Base-by-base conservation (phyloP, 2,888 invertebrate species). In the Dione juno region DNA sequence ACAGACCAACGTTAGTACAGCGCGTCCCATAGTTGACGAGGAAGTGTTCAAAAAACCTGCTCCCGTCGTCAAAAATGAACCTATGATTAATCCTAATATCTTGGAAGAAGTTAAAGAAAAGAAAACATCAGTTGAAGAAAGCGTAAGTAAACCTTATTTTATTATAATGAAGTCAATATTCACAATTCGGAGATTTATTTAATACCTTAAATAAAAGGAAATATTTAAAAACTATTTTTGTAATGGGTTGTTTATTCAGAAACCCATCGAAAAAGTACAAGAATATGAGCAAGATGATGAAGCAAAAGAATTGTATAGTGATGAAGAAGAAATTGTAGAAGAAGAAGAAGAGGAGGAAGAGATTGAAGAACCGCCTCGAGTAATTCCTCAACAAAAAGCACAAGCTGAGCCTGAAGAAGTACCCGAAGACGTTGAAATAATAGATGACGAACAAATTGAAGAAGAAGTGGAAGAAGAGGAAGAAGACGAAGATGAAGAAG, bases 401-500 rank as follows among this genome's bases (percentile, higher is more conserved):
- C 87, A 88, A 28, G 82, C 81, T 11, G 88, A 88, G 61, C 75
- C 79, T 1, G 89, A 90, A 21, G 90, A 92, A 65, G 85, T 87
- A 48, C 84, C 84, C 8, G 68, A 90, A 74, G 90, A 92, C 71
- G 92, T 92, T 0, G 93, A 93, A 81, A 90, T 92, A 74, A 90
- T 93, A 45, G 90, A 89, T 48, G 89, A 89, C 13, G 92, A 92
- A 74, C 93, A 93, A 71, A 87, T 93, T 28, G 91, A 91, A 35
- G 92, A 92, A 75, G 94, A 94, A 75, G 86, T 92, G 16, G 91
- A 93, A 40, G 64, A 61, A 11, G 54, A 77, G 19, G 94, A 93
- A 54, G 86, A 88, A 70, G 90, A 89, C 61, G 90, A 89, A 64
- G 93, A 93, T 1, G 93, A 94, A 72, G 93, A 94, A 72, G 93